These are phyloP conservation scores for Sericinus montela DNA, from an alignment of 2,888 invertebrate species.

Conservation along the genomic window DNA sequence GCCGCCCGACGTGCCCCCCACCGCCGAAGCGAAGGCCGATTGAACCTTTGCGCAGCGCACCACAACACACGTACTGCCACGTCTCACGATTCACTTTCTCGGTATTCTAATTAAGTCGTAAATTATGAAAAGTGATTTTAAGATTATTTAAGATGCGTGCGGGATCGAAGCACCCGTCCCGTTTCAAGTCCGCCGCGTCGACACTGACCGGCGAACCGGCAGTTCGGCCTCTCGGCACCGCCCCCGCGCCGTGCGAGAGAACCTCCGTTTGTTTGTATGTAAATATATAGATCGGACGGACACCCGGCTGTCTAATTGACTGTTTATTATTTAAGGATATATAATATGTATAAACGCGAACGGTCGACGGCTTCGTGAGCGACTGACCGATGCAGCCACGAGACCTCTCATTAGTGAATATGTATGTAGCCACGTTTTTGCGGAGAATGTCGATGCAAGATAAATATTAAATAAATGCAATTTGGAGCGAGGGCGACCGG, in stretches of 20 bases:
- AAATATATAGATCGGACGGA: constrained; percentile 67
- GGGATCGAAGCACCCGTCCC: constrained; percentile 41
- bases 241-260: constrained; percentile 33
- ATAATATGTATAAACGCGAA: constrained; percentile 57
- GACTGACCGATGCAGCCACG: constrained; percentile 64
- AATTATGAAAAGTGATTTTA: constrained; percentile 72
- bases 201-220: constrained; percentile 31
- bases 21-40: constrained; percentile 50
- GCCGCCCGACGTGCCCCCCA: constrained; percentile 44
- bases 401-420: constrained; percentile 77
- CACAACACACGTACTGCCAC: constrained; percentile 2
- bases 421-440: constrained; percentile 71
- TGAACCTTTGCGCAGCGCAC: constrained; percentile 31
- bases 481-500: constrained; percentile 56
- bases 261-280: constrained; percentile 61
- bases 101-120: constrained; percentile 73
- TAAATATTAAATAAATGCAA: constrained; percentile 70
- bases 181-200: constrained; percentile 30
- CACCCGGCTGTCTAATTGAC: constrained; percentile 66
- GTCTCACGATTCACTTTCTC: constrained; percentile 49
- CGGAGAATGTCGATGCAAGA: constrained; percentile 69
- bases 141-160: constrained; percentile 51
- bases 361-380: constrained; percentile 54
- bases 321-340: constrained; percentile 67
- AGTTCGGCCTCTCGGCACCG: constrained; percentile 30